Evolutionary conservation across 2,797 vertebrate genomes (phyloP), one percentile per base, ranked within the genome.

Genomic region (Esox lucius): DNA sequence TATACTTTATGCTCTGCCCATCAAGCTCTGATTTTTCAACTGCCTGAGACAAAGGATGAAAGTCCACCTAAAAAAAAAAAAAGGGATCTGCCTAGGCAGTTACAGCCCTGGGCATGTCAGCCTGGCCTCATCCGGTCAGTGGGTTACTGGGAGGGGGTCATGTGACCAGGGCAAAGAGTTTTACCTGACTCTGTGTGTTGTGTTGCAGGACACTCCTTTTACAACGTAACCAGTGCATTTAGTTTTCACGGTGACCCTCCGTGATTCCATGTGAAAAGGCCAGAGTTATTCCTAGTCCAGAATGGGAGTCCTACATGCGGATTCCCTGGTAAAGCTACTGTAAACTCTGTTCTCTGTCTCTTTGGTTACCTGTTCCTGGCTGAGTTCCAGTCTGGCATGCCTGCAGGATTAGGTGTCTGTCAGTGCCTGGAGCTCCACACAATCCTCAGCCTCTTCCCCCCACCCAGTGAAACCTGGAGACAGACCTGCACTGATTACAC

Each of bases 1-100:
- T 83, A 80, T 81, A 87, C 76, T 81, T 91, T 79, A 88, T 88
- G 80, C 76, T 84, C 81, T 83, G 84, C 75, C 88, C 84, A 82
- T 87, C 83, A 74, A 85, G 59, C n/a, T 39, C 31, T 76, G 78
- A 77, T 74, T 83, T 86, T 84, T 79, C 81, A 87, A 81, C 81
- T 79, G 80, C 70, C 80, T 61, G 2, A 68, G 80, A 87, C 77
- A 84, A 84, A 82, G 83, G 79, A 68, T 76, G 72, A 78, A 81
- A 78, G 24, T 75, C 79, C 75, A 84, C 73, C 71, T 39, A n/a
- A n/a, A 82, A 81, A 89, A 85, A 73, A 84, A 69, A 83, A 74
- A 77, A 82, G 82, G 81, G 79, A 81, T 69, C 76, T 53, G 70
- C 5, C 46, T 83, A 77, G 79, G 81, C 84, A 84, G 68, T 12